Percentiles rank a stretch among this genome's conserved stretches.
These are phyloP conservation scores for Tromatobia lineatoria DNA, from an alignment of 2,888 invertebrate genomes.

Conservation along the genomic window DNA sequence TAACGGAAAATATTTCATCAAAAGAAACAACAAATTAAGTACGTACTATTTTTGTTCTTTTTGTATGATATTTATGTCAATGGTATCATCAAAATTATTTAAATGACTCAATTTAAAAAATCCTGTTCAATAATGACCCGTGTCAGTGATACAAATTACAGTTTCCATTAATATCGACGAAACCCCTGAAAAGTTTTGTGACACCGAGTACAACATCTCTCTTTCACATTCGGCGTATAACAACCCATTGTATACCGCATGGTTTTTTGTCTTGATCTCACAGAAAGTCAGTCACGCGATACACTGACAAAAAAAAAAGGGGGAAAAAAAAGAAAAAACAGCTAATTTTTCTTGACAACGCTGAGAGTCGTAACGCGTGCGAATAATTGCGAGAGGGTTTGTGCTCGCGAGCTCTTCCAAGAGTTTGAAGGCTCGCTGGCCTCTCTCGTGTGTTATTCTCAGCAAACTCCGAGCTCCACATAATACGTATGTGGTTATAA, in stretches of 20 bases:
- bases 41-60: too few relatives aligned
- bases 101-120: neutral
- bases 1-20: too few relatives aligned
- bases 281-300: conserved; percentile 25
- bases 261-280: neutral
- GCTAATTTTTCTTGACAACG: conserved; percentile 19
- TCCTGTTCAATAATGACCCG: neutral
- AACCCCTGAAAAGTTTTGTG: neutral
- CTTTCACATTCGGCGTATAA: neutral
- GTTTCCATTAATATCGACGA: neutral
- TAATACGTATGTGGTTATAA: conserved; percentile 8
- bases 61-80: neutral
- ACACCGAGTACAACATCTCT: neutral
- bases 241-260: neutral
- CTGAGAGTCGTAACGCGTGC: conserved; percentile 19
- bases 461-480: neutral
- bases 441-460: neutral
- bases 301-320: neutral
- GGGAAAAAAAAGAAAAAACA: neutral
- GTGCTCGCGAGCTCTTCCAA: neutral
- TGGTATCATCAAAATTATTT: neutral
- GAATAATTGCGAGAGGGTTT: conserved; percentile 14
- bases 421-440: conserved; percentile 10
- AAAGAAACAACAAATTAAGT: too few relatives aligned
- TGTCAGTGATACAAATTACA: conserved; percentile 7